Evolutionary conservation across 2,888 invertebrate genomes (phyloP), one percentile per base, ranked within the genome.

Genomic region (Nymphalis urticae): DNA sequence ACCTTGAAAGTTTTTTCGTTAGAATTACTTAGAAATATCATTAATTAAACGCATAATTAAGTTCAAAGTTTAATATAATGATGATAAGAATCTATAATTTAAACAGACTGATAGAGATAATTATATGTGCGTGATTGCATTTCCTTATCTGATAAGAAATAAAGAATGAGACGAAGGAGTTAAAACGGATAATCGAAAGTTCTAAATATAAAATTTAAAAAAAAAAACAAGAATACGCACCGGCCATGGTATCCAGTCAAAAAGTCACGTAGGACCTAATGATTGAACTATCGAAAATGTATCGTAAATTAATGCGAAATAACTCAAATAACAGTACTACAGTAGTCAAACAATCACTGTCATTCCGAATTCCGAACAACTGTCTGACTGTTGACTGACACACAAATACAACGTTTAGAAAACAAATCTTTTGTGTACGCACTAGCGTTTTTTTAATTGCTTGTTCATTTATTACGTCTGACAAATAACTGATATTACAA

Each of bases 231-330:
- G 72, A 76, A 71, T 74, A 81, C 87, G 69, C 76, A 88, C 89
- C 87, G 76, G 89, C 85, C 89, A 89, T 89, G 72, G 79, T 79
- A 75, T 67, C 56, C 65, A 69, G 71, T 65, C 73, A 47, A 71
- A 66, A 76, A 80, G 82, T 85, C 82, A 83, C 81, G 82, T 82
- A 81, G 74, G 24, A 54, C 27, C 54, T 54, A 54, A 32, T 54
- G 54, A 54, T 54, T 54, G 54, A 16, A 54, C 1, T 54, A 54
- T 17, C 27, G 13, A 27, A 16, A 27, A 54, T 32, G 32, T 32
- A 54, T 54, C 54, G 54, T 54, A 54, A 54, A 54, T 24, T 27
- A 27, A 27, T 32, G 27, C 27, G 21, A 51, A 51, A 51, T 51
- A 19, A 51, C 21, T 51, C 17, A 32, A 64, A 58, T 27, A 19